Evolutionary conservation across 2,888 invertebrate species (phyloP).

Genomic region (Scotopteryx bipunctaria): DNA sequence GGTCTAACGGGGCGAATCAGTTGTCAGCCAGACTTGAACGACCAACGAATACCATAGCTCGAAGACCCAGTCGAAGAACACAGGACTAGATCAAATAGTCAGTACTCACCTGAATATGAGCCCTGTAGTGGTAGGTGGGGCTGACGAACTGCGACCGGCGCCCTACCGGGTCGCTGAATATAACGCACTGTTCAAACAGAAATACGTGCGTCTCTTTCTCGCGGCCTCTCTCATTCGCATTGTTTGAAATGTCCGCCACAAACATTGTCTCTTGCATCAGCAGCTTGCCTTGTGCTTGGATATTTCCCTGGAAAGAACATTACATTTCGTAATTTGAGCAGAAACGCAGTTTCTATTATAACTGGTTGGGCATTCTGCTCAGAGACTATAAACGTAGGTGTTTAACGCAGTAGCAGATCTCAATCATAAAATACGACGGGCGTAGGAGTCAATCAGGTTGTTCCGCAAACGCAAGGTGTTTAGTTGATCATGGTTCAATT

Average conservation of each 20-base stretch:
- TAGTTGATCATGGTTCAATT: too few species aligned
- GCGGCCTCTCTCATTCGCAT: constrained; percentile 58
- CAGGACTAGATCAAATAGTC: too few species aligned
- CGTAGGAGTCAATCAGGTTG: too few species aligned
- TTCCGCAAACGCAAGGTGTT: too few species aligned
- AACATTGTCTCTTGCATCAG: constrained; percentile 92
- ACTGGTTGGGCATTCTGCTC: too few species aligned
- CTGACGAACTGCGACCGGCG: constrained; percentile 96
- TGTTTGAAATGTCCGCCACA: constrained; percentile 86
- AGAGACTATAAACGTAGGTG: too few species aligned
- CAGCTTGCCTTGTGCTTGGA: constrained; percentile 98
- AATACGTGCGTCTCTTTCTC: constrained; percentile 95
- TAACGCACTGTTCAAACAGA: constrained; percentile 98
- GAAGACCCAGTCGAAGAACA: too few species aligned
- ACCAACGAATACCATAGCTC: too few species aligned
- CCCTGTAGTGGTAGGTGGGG: constrained; percentile 97
- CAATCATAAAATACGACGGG: too few species aligned
- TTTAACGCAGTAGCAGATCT: too few species aligned
- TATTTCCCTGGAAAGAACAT: constrained; percentile 90
- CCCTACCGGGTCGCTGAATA: constrained; percentile 97
- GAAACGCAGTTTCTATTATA: not conserved
- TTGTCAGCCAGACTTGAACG: too few species aligned
- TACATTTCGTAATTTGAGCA: not conserved
- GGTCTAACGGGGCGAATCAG: too few species aligned
- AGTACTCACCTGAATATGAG: constrained; percentile 94